phyloP scores from a whole-genome alignment of 2,888 invertebrate species.

The Ormyrus pomaceus region DNA sequence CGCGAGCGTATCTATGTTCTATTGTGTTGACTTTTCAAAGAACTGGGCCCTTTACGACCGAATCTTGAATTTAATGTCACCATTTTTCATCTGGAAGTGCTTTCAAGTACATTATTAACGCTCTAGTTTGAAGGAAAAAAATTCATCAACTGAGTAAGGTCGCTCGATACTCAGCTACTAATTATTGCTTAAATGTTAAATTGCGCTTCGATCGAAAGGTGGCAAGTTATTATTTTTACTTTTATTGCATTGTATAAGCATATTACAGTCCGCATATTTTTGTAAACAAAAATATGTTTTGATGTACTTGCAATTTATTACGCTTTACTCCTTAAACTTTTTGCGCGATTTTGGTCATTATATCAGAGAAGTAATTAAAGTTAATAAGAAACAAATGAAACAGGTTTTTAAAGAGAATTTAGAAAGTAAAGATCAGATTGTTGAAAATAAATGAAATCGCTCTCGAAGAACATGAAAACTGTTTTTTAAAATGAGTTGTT shows the following conservation, averaged over 20 bases:
- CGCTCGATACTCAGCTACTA: no score
- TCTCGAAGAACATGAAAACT: slow-evolving; percentile 3
- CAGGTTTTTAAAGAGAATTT: slow-evolving; percentile 28
- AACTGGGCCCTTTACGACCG: no score
- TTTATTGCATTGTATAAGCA: no score
- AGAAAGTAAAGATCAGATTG: slow-evolving; percentile 26
- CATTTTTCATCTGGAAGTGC: neutral
- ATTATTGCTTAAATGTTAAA: no score
- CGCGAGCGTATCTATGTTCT: neutral
- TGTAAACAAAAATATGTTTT: no score
- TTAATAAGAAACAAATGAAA: slow-evolving; percentile 22
- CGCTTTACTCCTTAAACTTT: neutral
- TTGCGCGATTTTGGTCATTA: neutral
- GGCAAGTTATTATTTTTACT: no score
- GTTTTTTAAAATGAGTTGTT: neutral
- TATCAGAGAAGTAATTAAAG: slow-evolving; percentile 16
- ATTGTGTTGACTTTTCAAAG: no score
- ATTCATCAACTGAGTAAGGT: no score
- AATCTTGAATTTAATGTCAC: no score
- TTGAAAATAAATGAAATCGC: slow-evolving; percentile 25
- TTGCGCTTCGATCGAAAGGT: no score
- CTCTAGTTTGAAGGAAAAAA: no score
- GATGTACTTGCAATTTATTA: neutral
- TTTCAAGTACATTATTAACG: neutral
- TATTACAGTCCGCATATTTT: no score